Conservation (phyloP, 2,888 invertebrate species). For the Eupsilia transversa region DNA sequence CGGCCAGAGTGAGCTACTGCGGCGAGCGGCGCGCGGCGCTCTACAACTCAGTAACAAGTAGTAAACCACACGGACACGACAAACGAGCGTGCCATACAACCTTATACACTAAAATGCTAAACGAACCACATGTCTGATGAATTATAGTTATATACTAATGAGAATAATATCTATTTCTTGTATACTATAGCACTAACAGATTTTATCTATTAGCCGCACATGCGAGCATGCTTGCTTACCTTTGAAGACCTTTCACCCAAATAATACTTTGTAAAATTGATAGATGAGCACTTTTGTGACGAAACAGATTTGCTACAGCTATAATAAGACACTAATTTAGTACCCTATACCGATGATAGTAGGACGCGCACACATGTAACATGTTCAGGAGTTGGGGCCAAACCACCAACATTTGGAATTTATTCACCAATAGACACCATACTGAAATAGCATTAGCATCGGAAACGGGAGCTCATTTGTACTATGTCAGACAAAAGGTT, state of each 20-base stretch:
- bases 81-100: constrained; percentile 63
- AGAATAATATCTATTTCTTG: constrained; percentile 20
- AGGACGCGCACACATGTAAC: constrained; percentile 54
- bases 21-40: constrained; percentile 71
- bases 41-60: constrained; percentile 85
- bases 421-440: constrained; percentile 13
- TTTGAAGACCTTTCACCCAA: constrained; percentile 27
- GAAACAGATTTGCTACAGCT: constrained; percentile 32
- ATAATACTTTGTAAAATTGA: constrained; percentile 12
- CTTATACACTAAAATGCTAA: constrained; percentile 41
- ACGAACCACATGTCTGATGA: constrained; percentile 46
- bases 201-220: constrained; percentile 26
- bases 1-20: constrained; percentile 88
- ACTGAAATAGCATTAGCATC: constrained; percentile 33
- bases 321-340: constrained; percentile 24
- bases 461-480: constrained; percentile 27
- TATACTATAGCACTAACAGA: constrained; percentile 20
- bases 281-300: constrained; percentile 20
- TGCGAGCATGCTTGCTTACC: constrained; percentile 64
- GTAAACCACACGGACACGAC: constrained; percentile 68
- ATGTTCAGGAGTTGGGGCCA: constrained; percentile 73
- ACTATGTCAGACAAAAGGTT: constrained; percentile 11
- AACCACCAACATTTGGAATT: constrained; percentile 30
- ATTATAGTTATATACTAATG: constrained; percentile 37
- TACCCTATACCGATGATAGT: constrained; percentile 44